These are phyloP conservation scores for Trachemys scripta DNA, from an alignment of 2,113 vertebrate genomes.

Conservation along the genomic window DNA sequence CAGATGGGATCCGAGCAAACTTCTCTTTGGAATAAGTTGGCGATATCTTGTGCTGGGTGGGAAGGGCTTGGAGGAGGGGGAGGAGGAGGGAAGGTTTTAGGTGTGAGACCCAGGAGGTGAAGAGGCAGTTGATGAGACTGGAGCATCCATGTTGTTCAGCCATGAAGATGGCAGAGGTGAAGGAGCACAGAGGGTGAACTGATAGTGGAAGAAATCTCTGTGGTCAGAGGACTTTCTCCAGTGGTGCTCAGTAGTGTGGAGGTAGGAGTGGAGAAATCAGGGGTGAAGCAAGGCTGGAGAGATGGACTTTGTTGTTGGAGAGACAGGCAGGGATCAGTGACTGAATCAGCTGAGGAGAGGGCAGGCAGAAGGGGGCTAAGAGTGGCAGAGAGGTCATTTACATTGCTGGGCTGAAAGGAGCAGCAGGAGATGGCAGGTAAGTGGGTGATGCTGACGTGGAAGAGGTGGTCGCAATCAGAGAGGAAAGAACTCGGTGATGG, in stretches of 20 bases:
- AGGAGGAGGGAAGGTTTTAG: no score
- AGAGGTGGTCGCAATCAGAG: background rate
- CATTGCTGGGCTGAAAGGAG: background rate
- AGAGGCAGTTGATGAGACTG: background rate
- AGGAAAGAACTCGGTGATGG: background rate
- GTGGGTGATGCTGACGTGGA: background rate
- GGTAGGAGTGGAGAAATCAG: background rate
- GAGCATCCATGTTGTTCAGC: background rate
- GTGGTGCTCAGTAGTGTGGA: no score
- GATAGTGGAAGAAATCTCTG: background rate
- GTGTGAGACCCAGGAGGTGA: background rate
- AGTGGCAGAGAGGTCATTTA: background rate
- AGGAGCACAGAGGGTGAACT: background rate
- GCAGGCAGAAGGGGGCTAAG: background rate
- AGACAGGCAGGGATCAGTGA: background rate
- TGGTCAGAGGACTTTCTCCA: background rate
- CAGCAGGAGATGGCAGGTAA: background rate
- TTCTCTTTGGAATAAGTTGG: background rate
- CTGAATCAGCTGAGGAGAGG: background rate
- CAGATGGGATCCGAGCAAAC: background rate
- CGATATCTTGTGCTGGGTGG: background rate
- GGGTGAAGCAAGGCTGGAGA: background rate
- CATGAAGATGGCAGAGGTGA: background rate
- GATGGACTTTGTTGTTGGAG: accelerated
- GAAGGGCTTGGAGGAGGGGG: background rate